Conservation (phyloP, 2,113 vertebrate genomes). For the Ursus arctos region DNA sequence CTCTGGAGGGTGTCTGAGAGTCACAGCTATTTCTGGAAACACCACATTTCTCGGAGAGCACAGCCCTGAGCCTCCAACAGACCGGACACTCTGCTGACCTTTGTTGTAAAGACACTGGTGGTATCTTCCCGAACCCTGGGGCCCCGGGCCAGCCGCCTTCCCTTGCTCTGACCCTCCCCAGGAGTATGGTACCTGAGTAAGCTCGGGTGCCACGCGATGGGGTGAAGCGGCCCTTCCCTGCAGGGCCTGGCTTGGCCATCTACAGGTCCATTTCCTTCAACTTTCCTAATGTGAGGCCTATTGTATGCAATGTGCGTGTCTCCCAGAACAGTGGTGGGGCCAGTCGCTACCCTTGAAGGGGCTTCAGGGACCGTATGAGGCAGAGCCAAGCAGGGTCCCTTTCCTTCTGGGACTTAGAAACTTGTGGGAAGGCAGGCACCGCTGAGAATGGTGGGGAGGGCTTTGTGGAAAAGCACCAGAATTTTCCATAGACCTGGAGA, state of each 20-base stretch:
- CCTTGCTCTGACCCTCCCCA: not conserved
- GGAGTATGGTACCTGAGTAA: accelerated
- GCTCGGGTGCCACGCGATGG: accelerated
- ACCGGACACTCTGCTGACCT: not conserved
- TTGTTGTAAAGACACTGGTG: not conserved
- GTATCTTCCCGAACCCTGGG: not conserved
- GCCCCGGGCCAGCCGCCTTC: not conserved
- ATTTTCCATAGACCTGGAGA: not conserved
- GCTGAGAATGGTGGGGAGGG: not conserved
- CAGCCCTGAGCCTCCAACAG: not conserved
- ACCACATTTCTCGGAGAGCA: not conserved
- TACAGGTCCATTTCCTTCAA: no score
- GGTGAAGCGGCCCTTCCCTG: not conserved
- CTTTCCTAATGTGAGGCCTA: accelerated
- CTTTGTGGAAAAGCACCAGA: not conserved
- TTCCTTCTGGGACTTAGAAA: not conserved
- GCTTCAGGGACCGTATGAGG: accelerated
- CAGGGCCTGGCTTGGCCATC: no score
- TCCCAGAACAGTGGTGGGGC: accelerated
- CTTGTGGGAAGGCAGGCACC: not conserved
- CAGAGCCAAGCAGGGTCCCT: not conserved
- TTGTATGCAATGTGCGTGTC: accelerated
- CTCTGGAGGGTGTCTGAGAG: not conserved
- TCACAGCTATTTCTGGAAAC: not conserved
- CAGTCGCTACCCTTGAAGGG: not conserved